Percentiles rank a stretch among this genome's conserved stretches.
These are phyloP conservation scores for Stichodactyla helianthus DNA, from an alignment of 64 coral and sea anemone genomes.

Conservation along the genomic window DNA sequence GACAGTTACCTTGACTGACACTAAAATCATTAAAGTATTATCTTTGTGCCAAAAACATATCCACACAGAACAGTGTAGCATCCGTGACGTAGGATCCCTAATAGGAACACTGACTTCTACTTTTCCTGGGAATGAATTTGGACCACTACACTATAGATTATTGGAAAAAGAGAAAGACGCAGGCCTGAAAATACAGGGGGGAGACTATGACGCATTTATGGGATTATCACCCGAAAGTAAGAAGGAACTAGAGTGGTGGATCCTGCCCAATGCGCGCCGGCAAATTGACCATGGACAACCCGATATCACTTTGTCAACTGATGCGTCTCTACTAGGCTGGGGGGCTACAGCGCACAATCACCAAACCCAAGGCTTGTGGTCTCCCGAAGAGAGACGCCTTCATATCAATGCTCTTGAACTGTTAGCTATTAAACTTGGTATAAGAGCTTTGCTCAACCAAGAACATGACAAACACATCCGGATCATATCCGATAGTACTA, in stretches of 20 bases:
- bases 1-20: constrained; percentile 1
- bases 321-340: constrained; percentile 30
- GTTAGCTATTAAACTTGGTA: background rate
- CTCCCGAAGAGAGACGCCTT: background rate
- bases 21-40: constrained; percentile 17
- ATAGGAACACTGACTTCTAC: no score
- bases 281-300: constrained; percentile 42
- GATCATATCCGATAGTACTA: constrained; percentile 17
- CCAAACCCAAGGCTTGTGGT: constrained; percentile 21
- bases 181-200: no score
- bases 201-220: no score
- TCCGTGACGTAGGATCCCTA: constrained; percentile 40
- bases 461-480: background rate
- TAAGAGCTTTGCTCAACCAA: background rate
- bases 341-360: background rate
- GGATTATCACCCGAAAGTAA: no score
- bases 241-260: constrained; percentile 29
- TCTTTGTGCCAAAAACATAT: constrained; percentile 26
- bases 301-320: constrained; percentile 5
- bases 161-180: no score
- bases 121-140: no score
- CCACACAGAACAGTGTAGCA: constrained; percentile 3
- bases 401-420: constrained; percentile 10
- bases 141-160: no score
- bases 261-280: constrained; percentile 14